Conservation (phyloP, 2,113 vertebrate genomes). For the Nettapus auritus region DNA sequence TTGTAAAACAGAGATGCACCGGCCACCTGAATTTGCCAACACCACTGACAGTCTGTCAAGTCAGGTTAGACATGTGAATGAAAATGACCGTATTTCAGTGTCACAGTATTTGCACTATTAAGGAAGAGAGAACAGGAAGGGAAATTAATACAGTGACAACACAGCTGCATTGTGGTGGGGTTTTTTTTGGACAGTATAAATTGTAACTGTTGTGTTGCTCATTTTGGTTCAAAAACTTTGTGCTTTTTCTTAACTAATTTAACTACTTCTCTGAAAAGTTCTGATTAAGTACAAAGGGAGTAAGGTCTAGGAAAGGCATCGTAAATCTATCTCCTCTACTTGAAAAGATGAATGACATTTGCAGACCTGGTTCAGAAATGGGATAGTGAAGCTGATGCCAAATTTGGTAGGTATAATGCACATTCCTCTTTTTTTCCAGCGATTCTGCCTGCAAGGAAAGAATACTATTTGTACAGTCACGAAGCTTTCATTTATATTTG, state of each 20-base stretch:
- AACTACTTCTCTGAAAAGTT: not conserved
- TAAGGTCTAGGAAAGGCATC: not conserved
- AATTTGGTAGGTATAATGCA: slow-evolving; percentile 94
- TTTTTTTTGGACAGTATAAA: not conserved
- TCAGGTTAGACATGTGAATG: not conserved
- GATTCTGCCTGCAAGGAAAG: slow-evolving; percentile 83
- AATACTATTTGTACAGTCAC: not conserved
- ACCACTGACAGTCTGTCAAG: not conserved
- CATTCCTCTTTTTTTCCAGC: slow-evolving; percentile 95
- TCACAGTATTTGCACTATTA: not conserved
- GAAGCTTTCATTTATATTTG: not conserved
- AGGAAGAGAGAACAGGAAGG: not conserved
- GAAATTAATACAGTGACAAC: not conserved
- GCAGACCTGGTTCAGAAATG: slow-evolving; percentile 93
- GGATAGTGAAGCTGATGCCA: slow-evolving; percentile 88
- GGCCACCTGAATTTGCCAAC: not conserved
- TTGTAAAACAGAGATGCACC: not conserved
- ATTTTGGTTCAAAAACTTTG: not conserved
- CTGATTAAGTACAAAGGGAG: not conserved
- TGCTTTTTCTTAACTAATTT: not conserved
- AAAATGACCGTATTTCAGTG: not conserved
- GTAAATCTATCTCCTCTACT: not conserved
- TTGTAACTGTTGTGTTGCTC: not conserved
- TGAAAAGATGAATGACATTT: not conserved
- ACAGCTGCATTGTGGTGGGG: not conserved